Percentiles rank a stretch among this genome's conserved stretches.
Evolutionary conservation across 53 echinoderm and acorn worm genomes (phyloP).

Genomic region (Luidia sarsii): DNA sequence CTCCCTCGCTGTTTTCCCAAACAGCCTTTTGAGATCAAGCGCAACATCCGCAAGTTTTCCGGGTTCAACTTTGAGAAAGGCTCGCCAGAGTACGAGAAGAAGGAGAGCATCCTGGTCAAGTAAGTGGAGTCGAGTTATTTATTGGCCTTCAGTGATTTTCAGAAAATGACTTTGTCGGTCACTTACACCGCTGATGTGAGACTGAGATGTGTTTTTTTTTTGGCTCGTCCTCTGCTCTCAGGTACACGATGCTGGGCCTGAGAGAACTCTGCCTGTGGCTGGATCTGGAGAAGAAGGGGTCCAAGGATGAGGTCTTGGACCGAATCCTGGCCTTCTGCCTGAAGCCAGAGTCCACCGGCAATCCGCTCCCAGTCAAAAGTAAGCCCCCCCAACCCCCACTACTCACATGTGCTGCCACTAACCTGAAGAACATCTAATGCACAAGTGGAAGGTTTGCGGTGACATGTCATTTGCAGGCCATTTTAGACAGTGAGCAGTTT

Average conservation of each 20-base stretch:
- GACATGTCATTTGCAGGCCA: not conserved
- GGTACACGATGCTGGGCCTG: constrained; percentile 74
- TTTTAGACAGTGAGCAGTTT: too few species aligned
- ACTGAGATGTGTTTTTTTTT: not conserved
- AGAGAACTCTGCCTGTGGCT: constrained; percentile 81
- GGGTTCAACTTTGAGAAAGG: constrained; percentile 83
- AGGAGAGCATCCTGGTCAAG: constrained; percentile 71
- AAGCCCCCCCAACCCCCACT: constrained; percentile 36
- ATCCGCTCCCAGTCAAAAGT: constrained; percentile 73
- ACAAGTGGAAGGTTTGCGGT: not conserved
- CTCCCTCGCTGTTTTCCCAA: too few species aligned
- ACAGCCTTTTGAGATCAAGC: constrained; percentile 70
- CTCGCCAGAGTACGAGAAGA: constrained; percentile 73
- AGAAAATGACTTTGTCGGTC: not conserved
- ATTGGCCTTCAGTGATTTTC: not conserved
- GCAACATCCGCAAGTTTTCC: constrained; percentile 74
- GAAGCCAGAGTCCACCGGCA: constrained; percentile 78
- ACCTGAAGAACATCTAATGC: too few species aligned
- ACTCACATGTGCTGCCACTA: too few species aligned
- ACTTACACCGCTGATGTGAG: not conserved
- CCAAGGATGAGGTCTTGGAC: constrained; percentile 70
- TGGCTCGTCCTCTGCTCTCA: too few species aligned
- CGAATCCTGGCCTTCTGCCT: constrained; percentile 74
- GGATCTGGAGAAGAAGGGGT: constrained; percentile 82
- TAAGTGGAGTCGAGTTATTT: constrained; percentile 18